A percentile compares a stretch with the other conserved stretches of the same genome.
These are phyloP conservation scores for Bugula neritina DNA, from an alignment of 2,888 invertebrate genomes.

Conservation along the genomic window DNA sequence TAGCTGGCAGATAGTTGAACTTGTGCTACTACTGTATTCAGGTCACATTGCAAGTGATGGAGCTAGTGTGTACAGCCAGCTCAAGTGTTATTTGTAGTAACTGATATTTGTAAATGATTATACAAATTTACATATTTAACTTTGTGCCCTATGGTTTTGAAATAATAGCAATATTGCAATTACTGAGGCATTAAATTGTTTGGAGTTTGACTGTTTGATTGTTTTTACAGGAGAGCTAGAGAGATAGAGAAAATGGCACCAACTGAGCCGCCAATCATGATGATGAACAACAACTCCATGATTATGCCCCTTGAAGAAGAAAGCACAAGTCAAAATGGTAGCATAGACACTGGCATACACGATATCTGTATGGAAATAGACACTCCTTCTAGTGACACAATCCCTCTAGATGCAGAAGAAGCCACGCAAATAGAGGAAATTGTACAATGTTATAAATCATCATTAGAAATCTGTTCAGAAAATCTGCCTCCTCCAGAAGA, in stretches of 20 bases:
- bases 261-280: slow-evolving; percentile 4
- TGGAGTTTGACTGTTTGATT: neutral
- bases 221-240: slow-evolving; percentile 19
- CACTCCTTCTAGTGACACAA: slow-evolving; percentile 18
- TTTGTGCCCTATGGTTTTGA: neutral
- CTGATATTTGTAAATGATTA: neutral
- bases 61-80: too few relatives aligned
- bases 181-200: neutral
- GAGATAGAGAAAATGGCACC: slow-evolving; percentile 21
- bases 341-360: slow-evolving; percentile 10
- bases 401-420: slow-evolving; percentile 38
- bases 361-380: slow-evolving; percentile 10
- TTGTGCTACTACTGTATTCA: too few relatives aligned
- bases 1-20: too few relatives aligned
- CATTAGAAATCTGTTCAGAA: slow-evolving; percentile 49
- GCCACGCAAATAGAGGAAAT: slow-evolving; percentile 45
- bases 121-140: neutral
- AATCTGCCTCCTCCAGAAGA: slow-evolving; percentile 40
- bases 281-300: slow-evolving; percentile 15
- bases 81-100: neutral
- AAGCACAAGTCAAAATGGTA: slow-evolving; percentile 18
- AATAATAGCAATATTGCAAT: neutral
- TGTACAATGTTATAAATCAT: slow-evolving; percentile 45
- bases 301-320: slow-evolving; percentile 2
- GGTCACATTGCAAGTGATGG: too few relatives aligned